Base-by-base conservation (phyloP, 2,113 vertebrate species). In the Cynopterus brachyotis region DNA sequence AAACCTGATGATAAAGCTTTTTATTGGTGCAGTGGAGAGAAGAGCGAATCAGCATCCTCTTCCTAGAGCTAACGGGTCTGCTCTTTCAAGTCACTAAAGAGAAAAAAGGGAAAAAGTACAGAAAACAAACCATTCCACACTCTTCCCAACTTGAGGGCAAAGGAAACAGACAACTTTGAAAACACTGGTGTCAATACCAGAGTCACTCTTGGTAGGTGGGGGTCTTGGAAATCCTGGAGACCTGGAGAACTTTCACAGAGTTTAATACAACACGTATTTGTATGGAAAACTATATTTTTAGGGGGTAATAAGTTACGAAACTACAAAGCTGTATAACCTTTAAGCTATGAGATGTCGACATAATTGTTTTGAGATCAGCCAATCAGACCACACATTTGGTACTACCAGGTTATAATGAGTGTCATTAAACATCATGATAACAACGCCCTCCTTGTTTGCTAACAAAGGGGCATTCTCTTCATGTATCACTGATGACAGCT, bases 351-450 rank as follows among this genome's bases (percentile, higher is more conserved):
- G 93, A 97, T 97, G 97, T 96, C 45, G 40, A 97, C 97, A 97
- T 97, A 91, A 98, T 96, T 97, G 91, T 97, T 96, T 97, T 96
- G 95, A 96, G 97, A 96, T 96, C 94, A 90, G 42, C 96, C 97
- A 97, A 97, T 97, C 78, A 89, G 91, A 96, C 62, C 91, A 96
- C 92, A 96, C 94, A 80, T 93, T 96, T 96, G 17, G 0, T 57
- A 19, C 85, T 91, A 91, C 96, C 72, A 72, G 60, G 69, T 91
- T 94, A 84, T 97, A 98, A 97, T 97, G 96, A 97, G 94, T 94
- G 96, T 90, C 97, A 97, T 97, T 97, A 97, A 82, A 53, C 82
- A 91, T 64, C 89, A 42, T 83, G 94, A 96, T 94, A 96, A 97
- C 97, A 96, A 93, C 95, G 78, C 94, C 94, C 85, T 95, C 81